Evolutionary conservation across 2,888 invertebrate genomes (phyloP), one percentile per base, ranked within the genome.

Genomic region (Trichacis sp.): DNA sequence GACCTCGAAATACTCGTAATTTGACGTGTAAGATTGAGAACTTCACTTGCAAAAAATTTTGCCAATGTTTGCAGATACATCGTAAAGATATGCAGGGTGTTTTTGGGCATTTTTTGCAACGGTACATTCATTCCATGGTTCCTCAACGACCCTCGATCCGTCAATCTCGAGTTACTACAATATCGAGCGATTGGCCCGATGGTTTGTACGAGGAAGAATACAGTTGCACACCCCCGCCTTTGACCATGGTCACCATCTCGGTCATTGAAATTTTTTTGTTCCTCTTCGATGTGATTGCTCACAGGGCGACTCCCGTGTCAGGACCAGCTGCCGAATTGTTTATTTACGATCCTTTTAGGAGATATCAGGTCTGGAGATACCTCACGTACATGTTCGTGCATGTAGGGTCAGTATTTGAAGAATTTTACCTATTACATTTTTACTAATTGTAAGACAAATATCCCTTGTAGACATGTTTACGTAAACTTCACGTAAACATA

Each of bases 311-410:
- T 12, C 43, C 70, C 4, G 72, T 83, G 47, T 80, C 91, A 24
- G 95, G 96, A 0, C 94, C 96, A 0, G 89, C 93, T 30, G 92
- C 94, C 6, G 90, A 90, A 52, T 84, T 92, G 1, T 91, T 97
- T 71, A 95, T 98, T 69, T 97, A 96, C 85, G 91, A 95, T 85
- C 98, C 98, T 0, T 88, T 90, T 64, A 90, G 90, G 77, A 88
- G 97, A 64, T 88, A 91, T 54, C 93, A 99, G 85, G 92, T 91
- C 0, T 99, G 98, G 98, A 88, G 98, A 76, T 98, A 92, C 83
- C 76, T 97, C 47, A 93, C 95, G 0, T 99, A 99, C 81, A 97
- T 97, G 96, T 92, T 98, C 81, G 95, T 98, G 18, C 98, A 98
- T 85, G 93, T 95, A 65, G 96, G 96, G 93, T 93, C 82, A 87